Conservation (phyloP, 2,113 vertebrate genomes). For the Ammodytes marinus region DNA sequence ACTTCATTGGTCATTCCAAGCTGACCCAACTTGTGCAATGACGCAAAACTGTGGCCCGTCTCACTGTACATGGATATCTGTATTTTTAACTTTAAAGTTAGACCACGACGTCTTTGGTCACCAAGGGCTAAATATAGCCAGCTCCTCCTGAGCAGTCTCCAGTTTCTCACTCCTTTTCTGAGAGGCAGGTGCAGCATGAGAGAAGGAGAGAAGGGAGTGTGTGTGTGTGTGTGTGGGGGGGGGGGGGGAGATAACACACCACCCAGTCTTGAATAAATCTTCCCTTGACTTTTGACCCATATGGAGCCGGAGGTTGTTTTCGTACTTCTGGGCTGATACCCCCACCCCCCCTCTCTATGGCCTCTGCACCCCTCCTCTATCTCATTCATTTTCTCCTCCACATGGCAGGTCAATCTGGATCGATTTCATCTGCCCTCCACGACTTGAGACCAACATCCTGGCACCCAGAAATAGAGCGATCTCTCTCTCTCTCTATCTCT, state of each 20-base stretch:
- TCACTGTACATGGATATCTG: constrained; percentile 81
- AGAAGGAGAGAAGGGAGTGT: constrained; percentile 36
- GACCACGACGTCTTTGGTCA: constrained; percentile 77
- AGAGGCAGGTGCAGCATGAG: constrained; percentile 79
- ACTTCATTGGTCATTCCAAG: background rate
- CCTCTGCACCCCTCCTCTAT: constrained; percentile 61
- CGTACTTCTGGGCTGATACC: constrained; percentile 47
- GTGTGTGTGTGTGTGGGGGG: background rate
- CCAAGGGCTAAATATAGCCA: constrained; percentile 78
- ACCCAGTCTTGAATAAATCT: constrained; percentile 76
- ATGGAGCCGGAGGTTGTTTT: constrained; percentile 74
- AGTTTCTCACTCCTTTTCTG: constrained; percentile 81
- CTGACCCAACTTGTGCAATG: constrained; percentile 37
- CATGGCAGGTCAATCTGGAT: constrained; percentile 81
- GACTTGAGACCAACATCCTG: constrained; percentile 78
- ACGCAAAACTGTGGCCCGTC: constrained; percentile 51
- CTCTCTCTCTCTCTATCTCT: no score
- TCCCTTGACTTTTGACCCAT: constrained; percentile 74
- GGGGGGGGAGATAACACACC: constrained; percentile 41
- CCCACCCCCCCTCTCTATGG: constrained; percentile 35
- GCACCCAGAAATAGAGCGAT: constrained; percentile 79
- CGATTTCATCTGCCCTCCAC: constrained; percentile 79
- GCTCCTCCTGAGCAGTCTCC: constrained; percentile 76
- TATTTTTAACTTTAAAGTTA: constrained; percentile 85
- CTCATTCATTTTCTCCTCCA: constrained; percentile 79